phyloP scores from a whole-genome alignment of 2,797 vertebrate species.

The Thaleichthys pacificus region DNA sequence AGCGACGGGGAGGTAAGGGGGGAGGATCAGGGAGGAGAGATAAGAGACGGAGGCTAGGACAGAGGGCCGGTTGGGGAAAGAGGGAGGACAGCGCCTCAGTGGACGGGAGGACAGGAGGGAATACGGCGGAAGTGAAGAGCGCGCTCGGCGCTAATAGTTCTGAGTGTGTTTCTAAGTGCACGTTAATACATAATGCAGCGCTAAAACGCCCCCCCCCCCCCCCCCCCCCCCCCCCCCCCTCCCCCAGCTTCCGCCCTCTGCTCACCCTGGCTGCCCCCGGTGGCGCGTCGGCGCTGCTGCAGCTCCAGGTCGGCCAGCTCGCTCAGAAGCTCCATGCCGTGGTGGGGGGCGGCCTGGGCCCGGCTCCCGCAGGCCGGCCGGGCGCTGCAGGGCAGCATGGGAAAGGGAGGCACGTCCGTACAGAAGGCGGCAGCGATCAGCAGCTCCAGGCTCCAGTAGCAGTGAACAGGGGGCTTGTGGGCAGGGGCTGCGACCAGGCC shows the following conservation, averaged over 20 bases:
- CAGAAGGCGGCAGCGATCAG: slow-evolving; percentile 88
- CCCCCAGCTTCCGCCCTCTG: not conserved
- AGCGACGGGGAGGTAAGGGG: slow-evolving; percentile 49
- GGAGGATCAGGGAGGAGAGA: slow-evolving; percentile 39
- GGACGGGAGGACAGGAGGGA: slow-evolving; percentile 32
- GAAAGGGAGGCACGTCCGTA: slow-evolving; percentile 74
- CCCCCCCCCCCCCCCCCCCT: too few species aligned
- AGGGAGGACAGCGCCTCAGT: slow-evolving; percentile 51
- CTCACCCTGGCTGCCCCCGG: slow-evolving; percentile 74
- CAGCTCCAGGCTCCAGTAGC: slow-evolving; percentile 85
- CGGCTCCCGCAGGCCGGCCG: slow-evolving; percentile 45
- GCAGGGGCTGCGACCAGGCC: slow-evolving; percentile 19
- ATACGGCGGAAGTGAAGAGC: not conserved
- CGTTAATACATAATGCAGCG: slow-evolving; percentile 24
- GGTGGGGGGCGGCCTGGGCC: slow-evolving; percentile 68
- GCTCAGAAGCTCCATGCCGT: slow-evolving; percentile 92
- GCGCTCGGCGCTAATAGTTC: slow-evolving; percentile 34
- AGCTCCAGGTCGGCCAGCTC: slow-evolving; percentile 91
- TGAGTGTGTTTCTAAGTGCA: slow-evolving; percentile 26
- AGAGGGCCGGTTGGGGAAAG: slow-evolving; percentile 35
- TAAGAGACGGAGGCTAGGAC: slow-evolving; percentile 51
- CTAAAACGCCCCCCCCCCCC: too few species aligned
- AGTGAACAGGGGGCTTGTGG: slow-evolving; percentile 61
- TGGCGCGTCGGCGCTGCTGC: slow-evolving; percentile 71
- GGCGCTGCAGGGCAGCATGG: slow-evolving; percentile 61